Conservation (phyloP, 2,113 vertebrate species). For the Boulengeromyrus knoepffleri region DNA sequence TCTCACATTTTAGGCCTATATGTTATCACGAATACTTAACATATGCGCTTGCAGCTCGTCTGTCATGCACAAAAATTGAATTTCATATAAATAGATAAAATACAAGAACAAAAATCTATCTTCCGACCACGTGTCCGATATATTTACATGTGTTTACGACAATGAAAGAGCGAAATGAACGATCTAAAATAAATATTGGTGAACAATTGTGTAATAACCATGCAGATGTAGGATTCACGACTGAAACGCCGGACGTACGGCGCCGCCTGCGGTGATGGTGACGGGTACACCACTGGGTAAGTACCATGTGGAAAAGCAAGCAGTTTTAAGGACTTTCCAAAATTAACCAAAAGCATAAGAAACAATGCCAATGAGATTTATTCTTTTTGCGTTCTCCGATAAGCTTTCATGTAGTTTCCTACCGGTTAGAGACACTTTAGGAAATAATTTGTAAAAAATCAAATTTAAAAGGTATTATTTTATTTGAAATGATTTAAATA, state of each 20-base stretch:
- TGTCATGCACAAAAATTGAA: background rate
- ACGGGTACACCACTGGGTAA: background rate
- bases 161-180: background rate
- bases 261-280: background rate
- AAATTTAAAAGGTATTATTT: slow-evolving; percentile 50
- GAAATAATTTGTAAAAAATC: background rate
- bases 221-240: background rate
- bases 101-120: background rate
- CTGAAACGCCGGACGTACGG: background rate
- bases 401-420: background rate
- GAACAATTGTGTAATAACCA: background rate
- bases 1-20: background rate
- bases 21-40: background rate
- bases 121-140: background rate
- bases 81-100: background rate
- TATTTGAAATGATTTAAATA: slow-evolving; percentile 90
- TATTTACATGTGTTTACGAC: background rate
- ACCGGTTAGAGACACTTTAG: background rate
- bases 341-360: background rate
- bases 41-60: background rate
- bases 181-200: background rate
- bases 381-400: background rate
- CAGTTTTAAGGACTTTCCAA: background rate
- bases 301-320: background rate
- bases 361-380: background rate